These are phyloP conservation scores for Hemibagrus guttatus DNA, from an alignment of 2,797 vertebrate species.

Conservation along the genomic window DNA sequence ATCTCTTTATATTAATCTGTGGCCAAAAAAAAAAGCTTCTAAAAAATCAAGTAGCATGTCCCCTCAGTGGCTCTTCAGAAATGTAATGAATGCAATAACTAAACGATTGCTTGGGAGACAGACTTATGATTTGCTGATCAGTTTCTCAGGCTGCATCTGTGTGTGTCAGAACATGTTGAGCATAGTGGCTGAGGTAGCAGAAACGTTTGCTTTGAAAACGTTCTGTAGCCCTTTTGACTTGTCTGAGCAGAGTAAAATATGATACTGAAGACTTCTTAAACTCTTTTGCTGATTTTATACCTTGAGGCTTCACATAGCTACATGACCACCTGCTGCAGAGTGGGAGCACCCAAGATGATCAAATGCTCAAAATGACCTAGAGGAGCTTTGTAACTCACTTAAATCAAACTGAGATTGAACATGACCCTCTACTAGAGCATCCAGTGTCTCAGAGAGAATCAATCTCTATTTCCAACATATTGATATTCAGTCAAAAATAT, in stretches of 20 bases:
- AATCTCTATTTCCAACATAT: not conserved
- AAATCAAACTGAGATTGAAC: constrained; percentile 1
- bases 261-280: not conserved
- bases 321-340: not conserved
- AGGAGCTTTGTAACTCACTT: not conserved
- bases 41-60: not conserved
- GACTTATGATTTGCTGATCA: not conserved
- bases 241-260: constrained; percentile 13
- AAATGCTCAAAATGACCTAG: not conserved
- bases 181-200: constrained; percentile 54
- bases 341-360: not conserved
- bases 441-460: not conserved
- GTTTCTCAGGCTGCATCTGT: constrained; percentile 43
- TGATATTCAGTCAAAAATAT: not conserved
- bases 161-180: constrained; percentile 56
- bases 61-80: not conserved
- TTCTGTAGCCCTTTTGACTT: constrained; percentile 11
- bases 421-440: not conserved
- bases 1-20: not conserved
- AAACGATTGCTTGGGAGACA: constrained; percentile 25
- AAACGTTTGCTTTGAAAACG: constrained; percentile 14
- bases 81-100: no score
- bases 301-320: not conserved
- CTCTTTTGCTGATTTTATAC: not conserved
- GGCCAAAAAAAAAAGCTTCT: not conserved